These are phyloP conservation scores for Drosophila helvetica DNA, from an alignment of 2,888 invertebrate species.

Conservation along the genomic window DNA sequence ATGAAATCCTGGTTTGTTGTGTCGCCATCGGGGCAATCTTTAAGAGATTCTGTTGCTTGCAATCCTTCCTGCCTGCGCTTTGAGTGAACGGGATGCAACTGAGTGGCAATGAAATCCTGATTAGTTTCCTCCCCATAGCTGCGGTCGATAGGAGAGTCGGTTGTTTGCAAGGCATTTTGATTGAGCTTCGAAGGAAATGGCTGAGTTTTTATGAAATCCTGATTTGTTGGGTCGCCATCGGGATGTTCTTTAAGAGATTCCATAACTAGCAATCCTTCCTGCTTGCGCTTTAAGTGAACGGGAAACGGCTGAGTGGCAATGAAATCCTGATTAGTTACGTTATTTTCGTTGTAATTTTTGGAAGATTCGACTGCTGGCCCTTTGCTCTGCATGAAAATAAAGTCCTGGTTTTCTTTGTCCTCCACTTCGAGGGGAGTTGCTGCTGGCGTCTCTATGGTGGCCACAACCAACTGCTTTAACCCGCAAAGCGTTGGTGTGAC, in stretches of 20 bases:
- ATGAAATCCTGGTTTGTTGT: background rate
- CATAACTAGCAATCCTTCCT: background rate
- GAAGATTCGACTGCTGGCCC: too few relatives aligned
- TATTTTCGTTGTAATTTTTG: background rate
- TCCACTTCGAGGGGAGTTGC: conserved; percentile 21
- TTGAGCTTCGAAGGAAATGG: conserved; percentile 10
- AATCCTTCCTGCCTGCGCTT: background rate
- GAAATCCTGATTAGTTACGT: conserved; percentile 23
- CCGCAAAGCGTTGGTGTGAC: conserved; percentile 28
- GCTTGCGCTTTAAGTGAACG: background rate
- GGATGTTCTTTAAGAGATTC: background rate
- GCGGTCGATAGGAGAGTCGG: background rate
- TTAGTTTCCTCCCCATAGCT: background rate
- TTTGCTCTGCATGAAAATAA: conserved; percentile 29
- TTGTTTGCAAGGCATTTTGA: background rate
- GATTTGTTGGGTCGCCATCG: background rate
- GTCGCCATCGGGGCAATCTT: background rate
- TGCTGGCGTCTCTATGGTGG: conserved; percentile 50
- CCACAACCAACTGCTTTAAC: conserved; percentile 26
- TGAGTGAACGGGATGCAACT: conserved; percentile 7
- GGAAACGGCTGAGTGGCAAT: conserved; percentile 38
- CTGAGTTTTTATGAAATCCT: conserved; percentile 33
- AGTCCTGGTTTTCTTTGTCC: conserved; percentile 21
- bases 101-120: conserved; percentile 37
- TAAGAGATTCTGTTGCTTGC: background rate